Conservation (phyloP, 37 sponge, comb jelly and placozoan genomes). For the Agelas oroides region DNA sequence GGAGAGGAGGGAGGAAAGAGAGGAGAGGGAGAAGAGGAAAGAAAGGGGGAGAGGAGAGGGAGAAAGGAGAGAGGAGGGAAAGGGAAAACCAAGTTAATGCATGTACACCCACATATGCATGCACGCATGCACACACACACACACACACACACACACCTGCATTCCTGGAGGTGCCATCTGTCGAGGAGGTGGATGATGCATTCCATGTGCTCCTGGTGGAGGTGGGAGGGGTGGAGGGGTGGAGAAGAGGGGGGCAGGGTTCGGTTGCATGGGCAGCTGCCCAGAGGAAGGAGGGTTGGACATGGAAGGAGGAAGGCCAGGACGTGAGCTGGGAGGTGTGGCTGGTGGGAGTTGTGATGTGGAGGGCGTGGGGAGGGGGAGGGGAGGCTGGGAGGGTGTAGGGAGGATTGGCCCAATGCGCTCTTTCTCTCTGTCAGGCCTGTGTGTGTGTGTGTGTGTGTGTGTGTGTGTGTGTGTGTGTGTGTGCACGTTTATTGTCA, state of each 20-base stretch:
- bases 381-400: background rate
- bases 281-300: constrained; percentile 22
- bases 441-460: background rate
- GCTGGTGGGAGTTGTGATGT: constrained; percentile 11
- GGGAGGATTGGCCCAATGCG: constrained; percentile 65
- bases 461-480: background rate
- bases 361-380: constrained; percentile 22
- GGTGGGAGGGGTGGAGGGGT: constrained; percentile 13
- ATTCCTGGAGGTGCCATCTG: constrained; percentile 4
- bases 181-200: background rate
- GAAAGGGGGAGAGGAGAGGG: too few species aligned
- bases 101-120: too few species aligned
- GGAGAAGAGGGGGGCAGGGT: constrained; percentile 32
- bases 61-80: too few species aligned
- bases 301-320: background rate
- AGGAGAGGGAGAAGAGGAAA: too few species aligned
- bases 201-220: background rate
- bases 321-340: too few species aligned
- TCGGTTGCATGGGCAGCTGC: constrained; percentile 6
- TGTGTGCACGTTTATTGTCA: background rate
- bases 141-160: background rate
- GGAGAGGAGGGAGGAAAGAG: too few species aligned
- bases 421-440: constrained; percentile 46
- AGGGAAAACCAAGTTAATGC: too few species aligned
- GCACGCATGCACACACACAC: background rate